Conservation (phyloP, 2,113 vertebrate genomes). For the Poeciliopsis turrubarensis region DNA sequence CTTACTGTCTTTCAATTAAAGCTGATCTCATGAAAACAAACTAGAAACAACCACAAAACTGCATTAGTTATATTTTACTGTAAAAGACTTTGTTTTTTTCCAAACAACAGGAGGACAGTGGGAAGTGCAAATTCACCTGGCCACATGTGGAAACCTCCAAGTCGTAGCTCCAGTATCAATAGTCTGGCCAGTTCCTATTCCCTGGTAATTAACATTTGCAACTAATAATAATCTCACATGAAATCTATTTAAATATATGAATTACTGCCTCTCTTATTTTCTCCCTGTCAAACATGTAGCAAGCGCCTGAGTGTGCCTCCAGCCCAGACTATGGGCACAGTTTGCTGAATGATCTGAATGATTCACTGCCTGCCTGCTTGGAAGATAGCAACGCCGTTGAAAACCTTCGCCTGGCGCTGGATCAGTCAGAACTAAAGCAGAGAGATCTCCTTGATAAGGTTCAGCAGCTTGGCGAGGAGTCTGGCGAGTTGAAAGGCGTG, state of each 20-base stretch:
- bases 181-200: slow-evolving; percentile 92
- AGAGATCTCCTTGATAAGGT: slow-evolving; percentile 80
- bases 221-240: background rate
- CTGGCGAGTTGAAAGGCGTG: slow-evolving; percentile 81
- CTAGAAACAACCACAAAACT: background rate
- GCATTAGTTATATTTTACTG: background rate
- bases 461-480: slow-evolving; percentile 86
- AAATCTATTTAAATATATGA: background rate
- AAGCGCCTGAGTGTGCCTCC: slow-evolving; percentile 86
- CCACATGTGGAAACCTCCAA: slow-evolving; percentile 91
- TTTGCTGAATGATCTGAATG: slow-evolving; percentile 82
- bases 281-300: slow-evolving; percentile 40
- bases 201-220: slow-evolving; percentile 79
- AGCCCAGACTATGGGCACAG: slow-evolving; percentile 85
- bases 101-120: slow-evolving; percentile 85
- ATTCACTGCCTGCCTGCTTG: slow-evolving; percentile 63
- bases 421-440: slow-evolving; percentile 90
- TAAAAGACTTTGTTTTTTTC: slow-evolving; percentile 5
- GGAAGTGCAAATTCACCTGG: slow-evolving; percentile 83
- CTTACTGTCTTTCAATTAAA: background rate
- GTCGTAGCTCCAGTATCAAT: slow-evolving; percentile 94
- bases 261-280: background rate
- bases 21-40: background rate
- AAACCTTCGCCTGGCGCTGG: slow-evolving; percentile 90
- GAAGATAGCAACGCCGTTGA: slow-evolving; percentile 82